Conservation (phyloP, 2,888 invertebrate genomes). For the Caenorhabditis angaria region DNA sequence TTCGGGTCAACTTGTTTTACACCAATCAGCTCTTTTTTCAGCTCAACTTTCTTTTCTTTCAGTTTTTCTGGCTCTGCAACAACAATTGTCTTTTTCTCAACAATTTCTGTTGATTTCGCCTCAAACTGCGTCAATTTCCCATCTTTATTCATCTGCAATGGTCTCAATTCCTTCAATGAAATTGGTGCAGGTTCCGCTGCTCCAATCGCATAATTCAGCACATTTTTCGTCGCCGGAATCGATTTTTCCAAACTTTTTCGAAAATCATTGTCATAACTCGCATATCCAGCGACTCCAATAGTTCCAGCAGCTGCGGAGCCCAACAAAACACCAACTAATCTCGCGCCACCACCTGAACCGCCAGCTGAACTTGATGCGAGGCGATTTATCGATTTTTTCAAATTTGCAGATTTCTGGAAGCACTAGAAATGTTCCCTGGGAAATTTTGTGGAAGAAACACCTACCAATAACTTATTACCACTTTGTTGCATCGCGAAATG, state of each 20-base stretch:
- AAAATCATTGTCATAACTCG: conserved; percentile 30
- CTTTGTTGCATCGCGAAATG: conserved; percentile 1
- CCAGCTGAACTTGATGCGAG: conserved; percentile 23
- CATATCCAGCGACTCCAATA: conserved; percentile 34
- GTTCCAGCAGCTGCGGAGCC: conserved; percentile 25
- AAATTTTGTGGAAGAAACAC: neutral
- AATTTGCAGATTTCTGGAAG: conserved; percentile 4
- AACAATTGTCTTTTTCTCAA: neutral
- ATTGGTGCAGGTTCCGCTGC: conserved; percentile 24
- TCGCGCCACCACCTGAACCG: conserved; percentile 15
- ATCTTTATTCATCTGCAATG: conserved; percentile 18
- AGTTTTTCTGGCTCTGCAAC: neutral
- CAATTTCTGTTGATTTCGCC: conserved; percentile 11
- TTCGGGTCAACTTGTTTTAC: conserved; percentile 5
- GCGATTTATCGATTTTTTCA: conserved; percentile 10
- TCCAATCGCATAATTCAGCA: conserved; percentile 35
- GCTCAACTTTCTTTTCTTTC: conserved; percentile 1
- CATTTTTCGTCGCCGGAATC: conserved; percentile 24
- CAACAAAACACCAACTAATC: conserved; percentile 23
- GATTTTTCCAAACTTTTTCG: conserved; percentile 26
- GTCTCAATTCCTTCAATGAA: conserved; percentile 25
- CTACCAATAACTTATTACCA: conserved; percentile 1
- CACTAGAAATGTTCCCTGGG: neutral
- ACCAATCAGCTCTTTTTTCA: conserved; percentile 17
- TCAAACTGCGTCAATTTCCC: conserved; percentile 23